Percentiles rank a stretch among this genome's conserved stretches.
phyloP scores from a whole-genome alignment of 2,888 invertebrate genomes.

The Chaitophorus viminalis region DNA sequence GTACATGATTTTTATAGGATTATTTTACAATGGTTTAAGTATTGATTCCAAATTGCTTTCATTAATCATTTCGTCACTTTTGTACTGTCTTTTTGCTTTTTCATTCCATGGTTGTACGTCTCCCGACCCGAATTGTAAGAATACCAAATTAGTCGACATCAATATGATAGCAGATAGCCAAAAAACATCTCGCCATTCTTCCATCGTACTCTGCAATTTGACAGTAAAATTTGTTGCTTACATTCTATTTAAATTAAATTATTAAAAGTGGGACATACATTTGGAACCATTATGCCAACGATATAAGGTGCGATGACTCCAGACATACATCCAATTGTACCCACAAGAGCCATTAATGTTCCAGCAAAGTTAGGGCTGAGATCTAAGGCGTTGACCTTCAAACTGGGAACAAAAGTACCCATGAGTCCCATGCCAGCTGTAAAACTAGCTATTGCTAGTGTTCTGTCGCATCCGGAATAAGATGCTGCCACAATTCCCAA shows the following conservation, averaged over 20 bases:
- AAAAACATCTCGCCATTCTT: conserved; percentile 82
- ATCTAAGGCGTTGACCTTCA: conserved; percentile 77
- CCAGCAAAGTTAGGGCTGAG: conserved; percentile 77
- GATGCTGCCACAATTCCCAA: conserved; percentile 65
- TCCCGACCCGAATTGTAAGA: conserved; percentile 77
- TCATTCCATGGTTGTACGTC: conserved; percentile 79
- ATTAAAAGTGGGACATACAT: conserved; percentile 66
- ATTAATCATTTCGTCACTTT: neutral
- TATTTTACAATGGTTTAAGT: conserved; percentile 51
- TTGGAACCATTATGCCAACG: conserved; percentile 72
- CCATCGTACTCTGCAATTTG: conserved; percentile 67
- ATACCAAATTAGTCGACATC: conserved; percentile 76
- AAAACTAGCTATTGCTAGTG: conserved; percentile 73
- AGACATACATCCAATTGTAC: conserved; percentile 73
- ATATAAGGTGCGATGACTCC: conserved; percentile 74
- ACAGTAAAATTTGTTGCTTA: conserved; percentile 10
- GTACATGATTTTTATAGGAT: conserved; percentile 27
- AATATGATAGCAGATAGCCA: conserved; percentile 83
- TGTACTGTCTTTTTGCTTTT: neutral
- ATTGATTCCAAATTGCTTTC: neutral
- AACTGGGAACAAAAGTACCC: conserved; percentile 78
- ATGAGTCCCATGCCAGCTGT: conserved; percentile 77
- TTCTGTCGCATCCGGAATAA: conserved; percentile 72
- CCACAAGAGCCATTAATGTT: conserved; percentile 74
- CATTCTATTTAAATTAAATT: neutral